Percentiles rank a stretch among this genome's conserved stretches.
Conservation (phyloP, 64 coral and sea anemone genomes). For the Montipora sp. region DNA sequence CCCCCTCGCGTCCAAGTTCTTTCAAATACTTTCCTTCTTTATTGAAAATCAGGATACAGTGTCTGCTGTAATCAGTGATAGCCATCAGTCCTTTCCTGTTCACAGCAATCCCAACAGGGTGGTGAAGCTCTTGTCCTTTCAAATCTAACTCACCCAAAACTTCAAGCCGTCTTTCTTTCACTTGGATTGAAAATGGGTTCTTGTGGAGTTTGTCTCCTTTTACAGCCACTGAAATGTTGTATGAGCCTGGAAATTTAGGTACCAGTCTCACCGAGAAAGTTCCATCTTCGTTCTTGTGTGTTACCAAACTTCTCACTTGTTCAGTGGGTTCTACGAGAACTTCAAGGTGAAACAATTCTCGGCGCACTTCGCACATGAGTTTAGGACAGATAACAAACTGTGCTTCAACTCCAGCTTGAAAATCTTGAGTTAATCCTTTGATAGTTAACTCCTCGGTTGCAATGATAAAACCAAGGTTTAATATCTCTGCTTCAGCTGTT, state of each 20-base stretch:
- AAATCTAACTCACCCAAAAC: background rate
- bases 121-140: background rate
- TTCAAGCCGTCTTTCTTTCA: background rate
- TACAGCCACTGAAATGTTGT: background rate
- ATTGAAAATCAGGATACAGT: background rate
- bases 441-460: background rate
- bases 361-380: background rate
- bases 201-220: background rate
- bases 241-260: background rate
- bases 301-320: background rate
- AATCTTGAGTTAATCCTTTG: background rate
- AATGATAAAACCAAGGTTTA: background rate
- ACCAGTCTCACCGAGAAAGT: background rate
- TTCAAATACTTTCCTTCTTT: background rate
- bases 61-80: background rate
- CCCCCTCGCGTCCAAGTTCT: constrained; percentile 1
- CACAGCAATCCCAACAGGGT: background rate
- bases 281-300: background rate
- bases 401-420: background rate
- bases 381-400: background rate
- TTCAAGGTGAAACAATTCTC: background rate
- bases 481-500: background rate
- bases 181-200: background rate
- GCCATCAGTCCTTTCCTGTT: constrained; percentile 8
- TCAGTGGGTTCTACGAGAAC: background rate